Evolutionary conservation across 2,797 vertebrate genomes (phyloP).

Genomic region (Vireo griseus): DNA sequence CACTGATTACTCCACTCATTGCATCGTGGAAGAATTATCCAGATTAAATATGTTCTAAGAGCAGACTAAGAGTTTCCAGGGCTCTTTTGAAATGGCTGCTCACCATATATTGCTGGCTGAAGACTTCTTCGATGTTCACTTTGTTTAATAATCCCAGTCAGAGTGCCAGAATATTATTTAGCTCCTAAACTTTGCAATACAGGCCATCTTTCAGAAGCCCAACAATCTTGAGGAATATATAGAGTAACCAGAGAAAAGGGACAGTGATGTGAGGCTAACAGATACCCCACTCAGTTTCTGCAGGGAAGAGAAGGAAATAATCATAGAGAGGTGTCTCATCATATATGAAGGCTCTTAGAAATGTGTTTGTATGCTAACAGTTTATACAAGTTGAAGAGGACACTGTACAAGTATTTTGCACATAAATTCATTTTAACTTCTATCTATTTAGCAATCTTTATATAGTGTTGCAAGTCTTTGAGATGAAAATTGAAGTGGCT

Average conservation of each 20-base stretch:
- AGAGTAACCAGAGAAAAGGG: not conserved
- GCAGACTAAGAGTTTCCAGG: not conserved
- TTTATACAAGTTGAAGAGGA: not conserved
- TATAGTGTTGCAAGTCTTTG: not conserved
- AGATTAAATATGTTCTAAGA: not conserved
- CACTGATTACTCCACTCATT: not conserved
- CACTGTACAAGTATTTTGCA: not conserved
- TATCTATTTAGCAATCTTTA: not conserved
- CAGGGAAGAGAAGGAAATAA: not conserved
- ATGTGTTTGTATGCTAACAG: not conserved
- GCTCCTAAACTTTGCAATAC: not conserved
- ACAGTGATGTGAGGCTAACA: not conserved
- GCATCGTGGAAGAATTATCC: not conserved
- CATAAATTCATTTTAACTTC: not conserved
- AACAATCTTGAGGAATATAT: not conserved
- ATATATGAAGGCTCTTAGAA: not conserved
- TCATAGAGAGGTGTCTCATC: not conserved
- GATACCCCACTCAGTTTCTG: accelerated
- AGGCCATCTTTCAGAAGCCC: not conserved
- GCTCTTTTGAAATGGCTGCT: not conserved
- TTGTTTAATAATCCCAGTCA: not conserved
- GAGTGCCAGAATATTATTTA: not conserved
- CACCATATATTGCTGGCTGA: not conserved
- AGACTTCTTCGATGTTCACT: not conserved
- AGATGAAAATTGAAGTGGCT: not conserved